phyloP scores from a whole-genome alignment of 2,888 invertebrate genomes.

The Pimpla rufipes region DNA sequence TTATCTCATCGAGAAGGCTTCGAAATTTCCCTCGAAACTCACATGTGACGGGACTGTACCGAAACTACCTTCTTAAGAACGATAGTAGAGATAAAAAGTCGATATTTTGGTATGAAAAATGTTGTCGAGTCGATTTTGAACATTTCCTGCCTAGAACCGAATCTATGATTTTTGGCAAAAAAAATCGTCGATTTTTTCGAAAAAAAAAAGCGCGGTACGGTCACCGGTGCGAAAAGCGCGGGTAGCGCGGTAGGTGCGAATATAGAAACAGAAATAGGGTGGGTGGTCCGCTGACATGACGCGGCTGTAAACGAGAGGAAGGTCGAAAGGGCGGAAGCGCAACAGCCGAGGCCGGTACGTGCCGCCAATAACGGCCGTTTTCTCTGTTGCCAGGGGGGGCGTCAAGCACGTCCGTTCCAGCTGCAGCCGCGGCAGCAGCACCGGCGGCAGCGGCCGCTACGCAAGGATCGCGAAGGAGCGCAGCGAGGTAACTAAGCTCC shows the following conservation, averaged over 20 bases:
- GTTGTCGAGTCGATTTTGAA: no score
- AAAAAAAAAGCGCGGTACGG: no score
- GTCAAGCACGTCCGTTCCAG: constrained; percentile 36
- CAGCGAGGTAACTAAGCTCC: constrained; percentile 22
- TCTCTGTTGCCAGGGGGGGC: constrained; percentile 63
- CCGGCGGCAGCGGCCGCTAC: constrained; percentile 23
- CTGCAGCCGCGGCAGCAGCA: constrained; percentile 43
- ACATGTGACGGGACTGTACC: no score
- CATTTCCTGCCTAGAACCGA: no score
- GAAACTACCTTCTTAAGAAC: no score
- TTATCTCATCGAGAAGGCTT: no score
- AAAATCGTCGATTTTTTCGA: no score
- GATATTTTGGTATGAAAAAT: no score
- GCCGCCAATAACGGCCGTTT: constrained; percentile 62
- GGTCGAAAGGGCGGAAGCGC: constrained; percentile 68
- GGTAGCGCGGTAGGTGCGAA: constrained; percentile 5
- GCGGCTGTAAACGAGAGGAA: constrained; percentile 55
- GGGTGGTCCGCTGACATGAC: constrained; percentile 55
- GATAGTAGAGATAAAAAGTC: no score
- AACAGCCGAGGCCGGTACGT: constrained; percentile 66
- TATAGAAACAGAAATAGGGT: constrained; percentile 39
- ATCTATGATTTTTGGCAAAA: no score
- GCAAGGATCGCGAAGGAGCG: background rate
- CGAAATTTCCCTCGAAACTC: no score
- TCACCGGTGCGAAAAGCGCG: no score